phyloP scores from a whole-genome alignment of 2,797 vertebrate genomes.

The Manis javanica region DNA sequence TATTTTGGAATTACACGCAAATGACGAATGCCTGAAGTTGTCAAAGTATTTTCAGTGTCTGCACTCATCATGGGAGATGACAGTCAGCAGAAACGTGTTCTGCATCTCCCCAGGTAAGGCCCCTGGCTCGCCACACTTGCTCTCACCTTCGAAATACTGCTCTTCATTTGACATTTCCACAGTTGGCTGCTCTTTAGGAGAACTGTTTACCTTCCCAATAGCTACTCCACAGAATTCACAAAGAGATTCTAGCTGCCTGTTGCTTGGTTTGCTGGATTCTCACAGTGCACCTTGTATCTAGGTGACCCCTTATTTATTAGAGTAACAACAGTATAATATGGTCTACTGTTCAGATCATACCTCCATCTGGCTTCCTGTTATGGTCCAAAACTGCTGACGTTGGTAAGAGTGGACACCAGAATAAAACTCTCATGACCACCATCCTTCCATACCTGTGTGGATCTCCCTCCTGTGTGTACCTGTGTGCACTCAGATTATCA shows the following conservation, averaged over 20 bases:
- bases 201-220: rapidly evolving
- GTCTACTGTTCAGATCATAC: not conserved
- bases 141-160: rapidly evolving
- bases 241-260: not conserved
- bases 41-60: not conserved
- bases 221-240: no score
- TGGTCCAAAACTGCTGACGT: not conserved
- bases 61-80: no score
- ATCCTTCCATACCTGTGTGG: not conserved
- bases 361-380: not conserved
- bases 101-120: rapidly evolving
- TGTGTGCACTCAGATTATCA: not conserved
- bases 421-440: rapidly evolving
- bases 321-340: not conserved
- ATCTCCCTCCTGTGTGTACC: rapidly evolving
- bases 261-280: no score
- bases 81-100: rapidly evolving
- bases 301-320: not conserved
- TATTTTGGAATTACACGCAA: not conserved
- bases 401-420: not conserved
- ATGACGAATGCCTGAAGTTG: not conserved
- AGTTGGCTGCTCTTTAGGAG: not conserved
- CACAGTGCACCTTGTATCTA: not conserved
- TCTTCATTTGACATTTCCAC: not conserved
- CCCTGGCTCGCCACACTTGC: not conserved